Conservation (phyloP, 2,113 vertebrate species). For the Melanocharis versteri region DNA sequence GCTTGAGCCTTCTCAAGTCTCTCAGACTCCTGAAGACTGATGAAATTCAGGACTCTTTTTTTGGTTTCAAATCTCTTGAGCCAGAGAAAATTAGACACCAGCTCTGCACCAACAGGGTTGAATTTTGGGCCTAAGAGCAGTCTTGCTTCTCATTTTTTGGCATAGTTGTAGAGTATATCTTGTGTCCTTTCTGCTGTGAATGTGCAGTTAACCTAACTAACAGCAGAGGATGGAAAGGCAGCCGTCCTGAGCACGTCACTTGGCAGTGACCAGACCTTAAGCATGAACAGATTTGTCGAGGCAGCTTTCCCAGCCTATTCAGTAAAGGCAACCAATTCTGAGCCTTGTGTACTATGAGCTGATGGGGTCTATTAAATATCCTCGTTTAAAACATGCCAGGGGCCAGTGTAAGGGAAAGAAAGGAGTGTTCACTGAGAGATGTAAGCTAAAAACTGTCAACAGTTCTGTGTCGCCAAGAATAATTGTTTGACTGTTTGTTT, state of each 20-base stretch:
- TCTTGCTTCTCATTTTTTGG: constrained; percentile 30
- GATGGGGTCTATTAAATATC: constrained; percentile 58
- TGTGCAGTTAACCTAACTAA: not conserved
- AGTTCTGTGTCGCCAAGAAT: not conserved
- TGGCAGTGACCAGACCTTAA: constrained; percentile 50
- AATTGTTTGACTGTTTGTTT: not conserved
- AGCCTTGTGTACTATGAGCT: constrained; percentile 7
- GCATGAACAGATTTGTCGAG: constrained; percentile 46
- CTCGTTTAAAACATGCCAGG: constrained; percentile 9
- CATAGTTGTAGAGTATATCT: not conserved
- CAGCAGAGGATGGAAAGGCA: constrained; percentile 33
- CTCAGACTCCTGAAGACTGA: not conserved
- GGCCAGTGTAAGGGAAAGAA: constrained; percentile 24
- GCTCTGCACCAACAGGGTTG: not conserved
- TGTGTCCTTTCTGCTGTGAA: not conserved
- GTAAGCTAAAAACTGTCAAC: not conserved
- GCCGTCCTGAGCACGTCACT: constrained; percentile 21
- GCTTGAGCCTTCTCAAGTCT: not conserved
- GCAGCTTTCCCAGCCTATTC: not conserved
- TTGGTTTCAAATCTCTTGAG: not conserved
- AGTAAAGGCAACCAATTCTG: not conserved
- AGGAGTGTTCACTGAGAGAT: not conserved
- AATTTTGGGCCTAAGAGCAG: not conserved
- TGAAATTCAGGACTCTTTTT: not conserved
- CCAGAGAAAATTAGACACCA: not conserved